These are phyloP conservation scores for Drosophila mercatorum DNA, from an alignment of 2,888 invertebrate species.

Conservation along the genomic window DNA sequence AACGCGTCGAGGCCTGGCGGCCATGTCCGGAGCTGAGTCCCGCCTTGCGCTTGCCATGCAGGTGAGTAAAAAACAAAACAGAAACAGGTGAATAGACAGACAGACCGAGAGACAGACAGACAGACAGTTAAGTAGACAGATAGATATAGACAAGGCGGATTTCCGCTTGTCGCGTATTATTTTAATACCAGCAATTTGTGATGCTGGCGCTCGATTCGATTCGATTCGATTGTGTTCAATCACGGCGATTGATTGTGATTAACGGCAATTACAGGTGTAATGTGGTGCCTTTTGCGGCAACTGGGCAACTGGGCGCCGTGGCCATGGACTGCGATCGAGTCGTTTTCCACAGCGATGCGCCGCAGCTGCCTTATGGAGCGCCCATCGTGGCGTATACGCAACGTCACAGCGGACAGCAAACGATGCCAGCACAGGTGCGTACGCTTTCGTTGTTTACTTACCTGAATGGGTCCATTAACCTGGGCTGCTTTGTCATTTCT, in stretches of 20 bases:
- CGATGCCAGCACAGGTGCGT: constrained; percentile 90
- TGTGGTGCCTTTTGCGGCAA: constrained; percentile 85
- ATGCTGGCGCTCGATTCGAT: constrained; percentile 18
- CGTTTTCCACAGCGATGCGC: constrained; percentile 92
- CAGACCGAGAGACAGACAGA: constrained; percentile 6
- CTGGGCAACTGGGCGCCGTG: constrained; percentile 86
- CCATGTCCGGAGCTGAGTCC: constrained; percentile 92
- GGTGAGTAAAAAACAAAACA: constrained; percentile 76
- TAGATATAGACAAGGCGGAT: constrained; percentile 18
- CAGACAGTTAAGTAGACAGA: neutral
- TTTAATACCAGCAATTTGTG: constrained; percentile 61
- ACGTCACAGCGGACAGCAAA: constrained; percentile 91
- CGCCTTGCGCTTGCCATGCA: constrained; percentile 91
- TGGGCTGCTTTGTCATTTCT: neutral
- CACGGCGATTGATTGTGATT: constrained; percentile 28
- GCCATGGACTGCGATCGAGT: constrained; percentile 93
- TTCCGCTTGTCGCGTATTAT: constrained; percentile 65
- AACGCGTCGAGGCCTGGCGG: constrained; percentile 86
- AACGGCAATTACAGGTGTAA: constrained; percentile 85
- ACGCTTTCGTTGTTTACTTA: neutral
- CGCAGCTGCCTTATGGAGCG: constrained; percentile 91
- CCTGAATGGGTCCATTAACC: constrained; percentile 2
- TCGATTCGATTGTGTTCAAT: constrained; percentile 44
- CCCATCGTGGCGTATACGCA: constrained; percentile 93
- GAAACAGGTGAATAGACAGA: neutral